Percentiles rank a stretch among this genome's conserved stretches.
Conservation (phyloP, 2,797 vertebrate species). For the Cryptoprocta ferox region DNA sequence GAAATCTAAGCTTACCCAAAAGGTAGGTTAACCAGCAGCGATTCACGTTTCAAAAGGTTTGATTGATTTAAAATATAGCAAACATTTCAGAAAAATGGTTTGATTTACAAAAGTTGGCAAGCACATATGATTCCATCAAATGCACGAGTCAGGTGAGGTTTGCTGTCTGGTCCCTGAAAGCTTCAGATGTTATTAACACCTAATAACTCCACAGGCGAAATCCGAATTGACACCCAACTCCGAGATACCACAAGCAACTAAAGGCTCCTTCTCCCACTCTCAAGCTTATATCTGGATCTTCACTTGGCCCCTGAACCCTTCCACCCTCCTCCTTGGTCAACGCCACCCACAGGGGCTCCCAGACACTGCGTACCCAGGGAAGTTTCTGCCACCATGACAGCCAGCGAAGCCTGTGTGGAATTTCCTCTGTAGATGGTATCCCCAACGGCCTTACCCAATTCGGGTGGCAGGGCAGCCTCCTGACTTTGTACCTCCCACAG, state of each 20-base stretch:
- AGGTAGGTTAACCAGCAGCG: neutral
- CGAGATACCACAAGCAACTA: neutral
- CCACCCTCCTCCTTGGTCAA: neutral
- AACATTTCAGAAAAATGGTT: neutral
- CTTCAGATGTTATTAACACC: neutral
- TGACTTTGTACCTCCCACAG: neutral
- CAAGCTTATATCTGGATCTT: neutral
- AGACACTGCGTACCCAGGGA: neutral
- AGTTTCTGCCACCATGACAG: constrained; percentile 20
- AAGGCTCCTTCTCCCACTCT: neutral
- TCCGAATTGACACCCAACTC: neutral
- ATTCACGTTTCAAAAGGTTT: constrained; percentile 13
- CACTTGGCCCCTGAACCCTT: neutral
- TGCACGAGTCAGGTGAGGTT: neutral
- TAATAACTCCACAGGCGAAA: neutral
- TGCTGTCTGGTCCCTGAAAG: neutral
- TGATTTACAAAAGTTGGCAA: neutral
- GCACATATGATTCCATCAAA: neutral
- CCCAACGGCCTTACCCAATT: neutral
- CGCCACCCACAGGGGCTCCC: rapidly evolving
- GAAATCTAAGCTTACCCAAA: neutral
- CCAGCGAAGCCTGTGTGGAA: neutral
- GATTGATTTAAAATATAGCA: neutral
- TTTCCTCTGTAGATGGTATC: constrained; percentile 37
- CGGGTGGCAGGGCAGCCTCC: constrained; percentile 41